Conservation (phyloP, 2,113 vertebrate species). For the Myrmecophaga tridactyla region DNA sequence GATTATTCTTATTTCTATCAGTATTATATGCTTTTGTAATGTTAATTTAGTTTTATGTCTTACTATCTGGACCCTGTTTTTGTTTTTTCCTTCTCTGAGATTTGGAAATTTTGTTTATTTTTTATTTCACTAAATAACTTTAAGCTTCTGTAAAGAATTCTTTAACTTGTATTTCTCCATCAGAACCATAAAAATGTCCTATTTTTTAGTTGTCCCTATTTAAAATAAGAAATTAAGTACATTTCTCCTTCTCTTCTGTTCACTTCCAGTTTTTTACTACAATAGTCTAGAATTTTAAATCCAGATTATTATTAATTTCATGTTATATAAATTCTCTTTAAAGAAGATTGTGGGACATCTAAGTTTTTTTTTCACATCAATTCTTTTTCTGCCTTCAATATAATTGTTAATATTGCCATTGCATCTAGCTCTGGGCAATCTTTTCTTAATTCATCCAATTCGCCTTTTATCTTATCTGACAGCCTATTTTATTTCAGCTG, state of each 20-base stretch:
- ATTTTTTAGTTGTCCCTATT: neutral
- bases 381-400: neutral
- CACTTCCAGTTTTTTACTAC: neutral
- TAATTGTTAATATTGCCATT: neutral
- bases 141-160: neutral
- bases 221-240: neutral
- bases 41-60: constrained; percentile 3
- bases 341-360: neutral
- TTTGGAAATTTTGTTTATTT: neutral
- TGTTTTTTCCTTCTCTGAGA: neutral
- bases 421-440: neutral
- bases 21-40: neutral
- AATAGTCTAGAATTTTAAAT: neutral
- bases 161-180: neutral
- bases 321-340: neutral
- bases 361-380: neutral
- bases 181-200: neutral
- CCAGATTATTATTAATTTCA: neutral
- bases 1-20: neutral
- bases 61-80: neutral
- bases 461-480: neutral
- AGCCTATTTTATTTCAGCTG: constrained; percentile 1
- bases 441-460: neutral
- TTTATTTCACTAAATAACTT: constrained; percentile 4
- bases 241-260: neutral